Evolutionary conservation across 1,140 invertebrate genomes (phyloP), one percentile per base, ranked within the genome.

Genomic region (Leptoteleia sp.): DNA sequence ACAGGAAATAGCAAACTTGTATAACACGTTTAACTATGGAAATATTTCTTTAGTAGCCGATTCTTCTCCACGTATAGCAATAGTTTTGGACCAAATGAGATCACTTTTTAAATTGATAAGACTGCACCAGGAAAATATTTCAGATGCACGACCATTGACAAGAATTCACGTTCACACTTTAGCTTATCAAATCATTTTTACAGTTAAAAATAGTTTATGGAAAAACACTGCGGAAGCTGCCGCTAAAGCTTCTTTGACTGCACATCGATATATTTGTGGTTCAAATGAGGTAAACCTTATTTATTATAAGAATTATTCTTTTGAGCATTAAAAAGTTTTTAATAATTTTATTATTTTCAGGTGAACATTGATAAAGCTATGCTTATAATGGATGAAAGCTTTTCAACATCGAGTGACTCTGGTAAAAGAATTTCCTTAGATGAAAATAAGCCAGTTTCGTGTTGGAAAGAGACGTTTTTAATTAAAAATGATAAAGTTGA

Each of bases 81-180:
- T 92, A 25, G 93, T 95, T 11, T 89, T 97, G 0, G 96, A 97
- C 85, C 94, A 96, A 85, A 96, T 96, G 94, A 90, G 96, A 54
- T 91, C 92, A 45, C 90, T 96, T 16, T 96, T 96, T 40, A 92
- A 91, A 54, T 67, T 92, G 0, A 90, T 92, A 43, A 88, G 90
- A 31, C 57, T 82, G 1, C 89, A 88, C 47, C 89, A 89, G 33
- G 83, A 89, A 25, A 81, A 85, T 27, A 85, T 91, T 48, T 73
- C 87, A 0, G 87, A 91, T 38, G 62, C 85, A 0, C 91, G 94
- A 35, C 86, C 90, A 43, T 79, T 97, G 1, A 94, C 94, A 0
- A 89, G 96, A 54, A 92, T 97, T 17, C 96, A 97, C 81, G 93
- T 97, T 1, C 96, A 97, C 81, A 97, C 96, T 0, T 85, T 97